These are phyloP conservation scores for Nerophis lumbriciformis DNA, from an alignment of 2,113 vertebrate genomes.

Conservation along the genomic window DNA sequence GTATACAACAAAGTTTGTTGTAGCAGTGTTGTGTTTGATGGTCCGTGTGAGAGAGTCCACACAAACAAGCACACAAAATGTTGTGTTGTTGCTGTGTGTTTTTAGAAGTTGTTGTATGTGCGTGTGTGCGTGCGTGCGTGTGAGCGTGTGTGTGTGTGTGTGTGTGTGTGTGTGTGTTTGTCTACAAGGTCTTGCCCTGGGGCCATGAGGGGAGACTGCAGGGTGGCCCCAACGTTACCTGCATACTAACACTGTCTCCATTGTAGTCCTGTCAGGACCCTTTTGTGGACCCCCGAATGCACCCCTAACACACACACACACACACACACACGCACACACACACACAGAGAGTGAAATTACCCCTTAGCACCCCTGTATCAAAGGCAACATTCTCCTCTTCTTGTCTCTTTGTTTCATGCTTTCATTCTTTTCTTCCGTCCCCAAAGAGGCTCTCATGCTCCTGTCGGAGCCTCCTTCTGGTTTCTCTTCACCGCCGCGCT, in stretches of 20 bases:
- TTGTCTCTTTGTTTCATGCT: conserved; percentile 44
- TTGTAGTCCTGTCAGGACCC: conserved; percentile 57
- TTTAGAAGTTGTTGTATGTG: background rate
- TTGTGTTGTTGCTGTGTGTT: too few species aligned
- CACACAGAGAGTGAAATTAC: conserved; percentile 32
- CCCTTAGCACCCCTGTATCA: conserved; percentile 62
- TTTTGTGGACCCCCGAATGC: conserved; percentile 43
- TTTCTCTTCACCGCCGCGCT: conserved; percentile 7
- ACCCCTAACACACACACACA: conserved; percentile 1
- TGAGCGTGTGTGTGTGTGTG: conserved; percentile 27
- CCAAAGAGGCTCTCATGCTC: conserved; percentile 22
- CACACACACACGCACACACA: conserved; percentile 29
- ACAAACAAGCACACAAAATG: background rate
- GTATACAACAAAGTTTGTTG: background rate
- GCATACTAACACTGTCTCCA: conserved; percentile 68
- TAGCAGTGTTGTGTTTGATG: background rate
- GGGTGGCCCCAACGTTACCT: conserved; percentile 69
- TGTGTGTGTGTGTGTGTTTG: conserved; percentile 37
- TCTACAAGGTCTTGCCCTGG: conserved; percentile 53
- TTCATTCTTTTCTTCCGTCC: conserved; percentile 33
- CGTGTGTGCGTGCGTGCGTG: conserved; percentile 9
- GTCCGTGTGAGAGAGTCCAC: background rate
- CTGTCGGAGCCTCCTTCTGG: too few species aligned
- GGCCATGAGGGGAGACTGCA: conserved; percentile 56
- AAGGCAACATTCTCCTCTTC: conserved; percentile 61